Evolutionary conservation across 2,797 vertebrate genomes (phyloP), one percentile per base, ranked within the genome.

Genomic region (Pangasius macronema): DNA sequence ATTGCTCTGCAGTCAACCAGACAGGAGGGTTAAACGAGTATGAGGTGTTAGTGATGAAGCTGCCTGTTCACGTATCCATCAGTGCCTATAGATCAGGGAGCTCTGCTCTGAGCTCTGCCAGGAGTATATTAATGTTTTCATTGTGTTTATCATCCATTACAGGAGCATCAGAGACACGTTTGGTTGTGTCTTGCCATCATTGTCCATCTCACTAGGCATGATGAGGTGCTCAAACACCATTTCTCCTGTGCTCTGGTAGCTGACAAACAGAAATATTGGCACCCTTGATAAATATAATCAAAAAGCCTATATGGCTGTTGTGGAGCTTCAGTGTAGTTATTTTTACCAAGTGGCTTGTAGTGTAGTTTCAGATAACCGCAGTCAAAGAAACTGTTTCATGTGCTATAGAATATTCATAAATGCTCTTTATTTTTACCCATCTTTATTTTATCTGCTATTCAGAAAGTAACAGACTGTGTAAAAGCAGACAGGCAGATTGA

Each of bases 21-120:
- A 83, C 82, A 83, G 63, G 42, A 36, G 49, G 82, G 87, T 92
- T 89, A 84, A 75, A 85, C 87, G 83, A 88, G 90, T 89, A 84
- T 87, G 89, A 89, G 88, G 89, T 73, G 88, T 92, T 89, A 65
- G 89, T 49, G 24, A 80, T 53, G 33, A 87, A 88, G 81, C 91
- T 94, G 94, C 93, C 95, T 90, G 83, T 88, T 93, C 88, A 90
- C 87, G 93, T 95, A 92, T 93, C 89, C 92, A 90, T 95, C 94
- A 94, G 89, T 72, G 65, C 92, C 92, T 89, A 92, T 83, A 89
- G 92, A 65, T 57, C 85, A 14, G 67, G 89, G 87, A 91, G 77
- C 33, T 14, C 30, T 77, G 75, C 51, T 93, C 90, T 90, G n/a
- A n/a, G n/a, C n/a, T n/a, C n/a, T 93, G 94, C 95, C 94, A 91